phyloP scores from a whole-genome alignment of 2,113 vertebrate genomes.

The Hystrix cristata region DNA sequence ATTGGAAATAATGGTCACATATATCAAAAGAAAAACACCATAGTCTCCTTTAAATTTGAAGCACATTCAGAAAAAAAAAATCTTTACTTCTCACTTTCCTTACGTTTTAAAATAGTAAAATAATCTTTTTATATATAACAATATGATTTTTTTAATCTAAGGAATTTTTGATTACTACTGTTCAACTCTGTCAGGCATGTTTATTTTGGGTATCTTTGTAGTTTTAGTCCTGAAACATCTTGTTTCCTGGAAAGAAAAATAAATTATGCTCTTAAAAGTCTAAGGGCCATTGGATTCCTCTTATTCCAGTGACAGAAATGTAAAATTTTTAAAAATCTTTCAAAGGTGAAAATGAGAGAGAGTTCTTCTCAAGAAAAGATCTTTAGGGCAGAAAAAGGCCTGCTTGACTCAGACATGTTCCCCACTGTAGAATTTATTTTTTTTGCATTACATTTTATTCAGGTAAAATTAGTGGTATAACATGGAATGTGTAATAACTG shows the following conservation, averaged over 20 bases:
- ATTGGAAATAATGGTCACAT: neutral
- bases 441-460: neutral
- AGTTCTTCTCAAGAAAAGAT: neutral
- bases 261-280: neutral
- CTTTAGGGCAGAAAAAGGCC: neutral
- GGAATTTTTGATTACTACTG: constrained; percentile 19
- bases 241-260: constrained; percentile 40
- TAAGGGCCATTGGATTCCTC: no score
- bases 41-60: neutral
- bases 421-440: neutral
- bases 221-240: neutral
- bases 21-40: neutral
- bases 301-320: neutral
- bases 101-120: constrained; percentile 21
- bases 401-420: neutral
- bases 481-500: neutral
- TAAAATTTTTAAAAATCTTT: neutral
- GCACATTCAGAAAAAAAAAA: neutral
- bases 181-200: neutral
- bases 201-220: neutral
- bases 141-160: constrained; percentile 27
- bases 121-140: neutral
- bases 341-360: neutral
- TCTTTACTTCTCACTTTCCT: neutral
- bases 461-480: neutral